Evolutionary conservation across 2,888 invertebrate genomes (phyloP).

Genomic region (Drosophila parthenogenetica): DNA sequence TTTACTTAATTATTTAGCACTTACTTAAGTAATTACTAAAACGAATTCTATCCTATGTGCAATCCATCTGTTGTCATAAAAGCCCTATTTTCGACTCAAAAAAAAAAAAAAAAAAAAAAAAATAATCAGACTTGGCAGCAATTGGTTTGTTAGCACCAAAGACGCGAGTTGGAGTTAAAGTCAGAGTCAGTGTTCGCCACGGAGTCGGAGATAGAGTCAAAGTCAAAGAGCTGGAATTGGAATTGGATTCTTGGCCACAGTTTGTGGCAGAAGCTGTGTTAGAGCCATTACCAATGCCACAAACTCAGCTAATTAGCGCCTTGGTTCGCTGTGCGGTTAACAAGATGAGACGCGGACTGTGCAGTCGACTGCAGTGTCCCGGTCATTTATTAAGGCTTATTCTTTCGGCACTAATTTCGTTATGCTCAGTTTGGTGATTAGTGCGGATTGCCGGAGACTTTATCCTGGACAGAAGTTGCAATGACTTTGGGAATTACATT

Average conservation of each 20-base stretch:
- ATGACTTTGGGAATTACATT: neutral
- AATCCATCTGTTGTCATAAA: slow-evolving; percentile 44
- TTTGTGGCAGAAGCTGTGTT: slow-evolving; percentile 6
- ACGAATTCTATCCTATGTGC: too few species aligned
- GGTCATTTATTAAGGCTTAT: slow-evolving; percentile 64
- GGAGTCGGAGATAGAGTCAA: neutral
- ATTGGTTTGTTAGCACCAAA: slow-evolving; percentile 32
- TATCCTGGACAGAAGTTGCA: slow-evolving; percentile 17
- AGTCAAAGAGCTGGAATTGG: neutral
- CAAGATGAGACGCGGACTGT: slow-evolving; percentile 43
- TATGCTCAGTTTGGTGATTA: slow-evolving; percentile 53
- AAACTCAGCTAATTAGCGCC: slow-evolving; percentile 72
- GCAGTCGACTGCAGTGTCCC: slow-evolving; percentile 18
- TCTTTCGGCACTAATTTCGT: slow-evolving; percentile 30
- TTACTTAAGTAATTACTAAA: too few species aligned
- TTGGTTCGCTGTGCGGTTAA: slow-evolving; percentile 45
- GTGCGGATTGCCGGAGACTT: slow-evolving; percentile 37
- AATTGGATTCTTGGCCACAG: neutral
- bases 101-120: neutral
- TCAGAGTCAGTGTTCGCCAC: neutral
- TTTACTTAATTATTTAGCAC: too few species aligned
- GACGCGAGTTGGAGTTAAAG: slow-evolving; percentile 1
- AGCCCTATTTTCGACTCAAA: slow-evolving; percentile 25
- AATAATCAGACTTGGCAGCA: slow-evolving; percentile 33
- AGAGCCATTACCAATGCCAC: slow-evolving; percentile 52